Conservation (phyloP, 2,888 invertebrate species). For the Zhuqinia jingwanae region DNA sequence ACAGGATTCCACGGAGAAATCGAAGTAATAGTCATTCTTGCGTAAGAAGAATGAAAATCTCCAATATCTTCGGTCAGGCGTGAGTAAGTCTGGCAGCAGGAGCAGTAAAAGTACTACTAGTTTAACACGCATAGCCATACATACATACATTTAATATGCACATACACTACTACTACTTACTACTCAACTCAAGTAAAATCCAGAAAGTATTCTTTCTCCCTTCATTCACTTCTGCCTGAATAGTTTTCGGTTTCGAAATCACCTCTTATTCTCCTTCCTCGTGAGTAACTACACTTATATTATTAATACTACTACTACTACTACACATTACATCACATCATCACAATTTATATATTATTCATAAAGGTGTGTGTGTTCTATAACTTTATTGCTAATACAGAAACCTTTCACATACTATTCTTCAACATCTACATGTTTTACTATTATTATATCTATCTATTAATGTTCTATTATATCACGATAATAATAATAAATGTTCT, state of each 20-base stretch:
- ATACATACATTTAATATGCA: not conserved
- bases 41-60: slow-evolving; percentile 71
- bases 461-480: slow-evolving; percentile 41
- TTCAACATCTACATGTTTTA: not conserved
- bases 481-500: slow-evolving; percentile 52
- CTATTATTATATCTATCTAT: slow-evolving; percentile 3
- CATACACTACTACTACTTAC: not conserved
- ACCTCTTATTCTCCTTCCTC: not conserved
- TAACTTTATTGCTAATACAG: no score
- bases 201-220: slow-evolving; percentile 10
- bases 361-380: not conserved
- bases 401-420: not conserved
- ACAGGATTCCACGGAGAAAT: slow-evolving; percentile 61
- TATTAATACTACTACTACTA: not conserved
- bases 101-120: not conserved
- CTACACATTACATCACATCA: slow-evolving; percentile 42
- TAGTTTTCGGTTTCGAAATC: slow-evolving; percentile 43
- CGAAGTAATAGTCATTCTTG: slow-evolving; percentile 70
- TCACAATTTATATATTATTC: slow-evolving; percentile 41
- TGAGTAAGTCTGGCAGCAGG: slow-evolving; percentile 45
- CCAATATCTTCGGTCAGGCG: slow-evolving; percentile 71
- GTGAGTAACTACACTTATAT: not conserved
- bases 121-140: not conserved
- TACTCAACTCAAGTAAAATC: not conserved
- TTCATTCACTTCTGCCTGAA: no score